A percentile compares a stretch with the other conserved stretches of the same genome.
phyloP scores from a whole-genome alignment of 2,888 invertebrate species.

The Pristionchus japonicus region DNA sequence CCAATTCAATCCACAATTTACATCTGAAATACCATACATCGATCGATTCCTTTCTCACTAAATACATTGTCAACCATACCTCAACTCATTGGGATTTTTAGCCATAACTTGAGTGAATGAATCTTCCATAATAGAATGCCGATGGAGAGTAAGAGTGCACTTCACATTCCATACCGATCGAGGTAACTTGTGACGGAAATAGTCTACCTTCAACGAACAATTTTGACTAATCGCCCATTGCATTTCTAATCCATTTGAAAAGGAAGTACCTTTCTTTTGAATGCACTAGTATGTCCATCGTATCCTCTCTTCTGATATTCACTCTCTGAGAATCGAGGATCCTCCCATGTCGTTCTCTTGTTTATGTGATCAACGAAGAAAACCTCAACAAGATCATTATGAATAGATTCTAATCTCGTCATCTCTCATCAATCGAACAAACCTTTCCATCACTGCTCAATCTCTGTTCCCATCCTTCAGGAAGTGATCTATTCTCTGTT shows the following conservation, averaged over 20 bases:
- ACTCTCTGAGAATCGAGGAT: conserved; percentile 86
- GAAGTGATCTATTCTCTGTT: conserved; percentile 89
- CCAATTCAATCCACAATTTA: conserved; percentile 98
- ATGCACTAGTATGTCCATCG: conserved; percentile 89
- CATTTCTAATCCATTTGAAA: conserved; percentile 78
- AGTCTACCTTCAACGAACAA: conserved; percentile 76
- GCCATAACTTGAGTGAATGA: conserved; percentile 94
- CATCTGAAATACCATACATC: conserved; percentile 75
- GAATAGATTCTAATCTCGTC: not conserved
- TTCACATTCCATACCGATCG: conserved; percentile 97
- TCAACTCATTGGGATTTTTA: conserved; percentile 77
- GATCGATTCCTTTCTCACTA: not conserved
- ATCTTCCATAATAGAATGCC: conserved; percentile 94
- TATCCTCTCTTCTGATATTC: conserved; percentile 83
- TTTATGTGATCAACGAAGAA: conserved; percentile 99
- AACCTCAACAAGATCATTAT: conserved; percentile 78
- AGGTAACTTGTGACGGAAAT: conserved; percentile 93
- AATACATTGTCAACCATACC: not conserved
- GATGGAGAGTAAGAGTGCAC: conserved; percentile 91
- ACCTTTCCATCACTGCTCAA: conserved; percentile 76
- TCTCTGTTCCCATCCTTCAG: conserved; percentile 97
- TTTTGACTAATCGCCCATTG: not conserved
- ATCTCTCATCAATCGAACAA: not conserved
- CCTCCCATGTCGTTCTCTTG: conserved; percentile 94
- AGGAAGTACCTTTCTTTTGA: conserved; percentile 90